These are phyloP conservation scores for Bolinopsis microptera DNA, from an alignment of 37 sponge, comb jelly and placozoan species.

Conservation along the genomic window DNA sequence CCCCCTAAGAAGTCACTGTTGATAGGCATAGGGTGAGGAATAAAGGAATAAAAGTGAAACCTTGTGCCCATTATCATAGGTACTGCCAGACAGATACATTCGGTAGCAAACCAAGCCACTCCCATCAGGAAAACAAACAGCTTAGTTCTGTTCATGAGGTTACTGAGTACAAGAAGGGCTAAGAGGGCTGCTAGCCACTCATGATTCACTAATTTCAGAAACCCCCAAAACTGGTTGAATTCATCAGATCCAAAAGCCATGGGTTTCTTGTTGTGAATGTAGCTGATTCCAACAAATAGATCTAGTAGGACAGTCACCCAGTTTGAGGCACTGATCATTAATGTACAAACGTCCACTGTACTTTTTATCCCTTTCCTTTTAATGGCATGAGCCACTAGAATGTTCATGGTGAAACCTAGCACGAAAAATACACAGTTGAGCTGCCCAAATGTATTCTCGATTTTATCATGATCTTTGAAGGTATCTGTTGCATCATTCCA, in stretches of 20 bases:
- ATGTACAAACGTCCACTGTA: background rate
- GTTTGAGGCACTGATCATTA: background rate
- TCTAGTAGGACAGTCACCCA: slow-evolving; percentile 26
- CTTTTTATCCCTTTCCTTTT: background rate
- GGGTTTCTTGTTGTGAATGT: background rate
- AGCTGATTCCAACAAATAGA: background rate
- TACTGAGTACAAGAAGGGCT: background rate
- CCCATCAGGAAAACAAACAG: background rate
- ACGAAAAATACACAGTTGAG: slow-evolving; percentile 21
- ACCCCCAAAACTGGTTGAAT: slow-evolving; percentile 41
- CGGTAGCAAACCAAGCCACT: background rate
- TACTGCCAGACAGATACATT: background rate
- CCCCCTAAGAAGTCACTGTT: background rate
- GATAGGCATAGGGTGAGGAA: background rate
- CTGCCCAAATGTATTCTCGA: background rate
- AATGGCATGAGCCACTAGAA: background rate
- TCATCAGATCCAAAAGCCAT: background rate
- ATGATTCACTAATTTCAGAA: background rate
- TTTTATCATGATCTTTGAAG: background rate
- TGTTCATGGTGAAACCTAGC: background rate
- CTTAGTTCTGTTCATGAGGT: background rate
- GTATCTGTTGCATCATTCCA: no score
- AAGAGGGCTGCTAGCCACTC: slow-evolving; percentile 3
- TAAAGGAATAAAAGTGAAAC: background rate
- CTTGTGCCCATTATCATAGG: background rate